These are phyloP conservation scores for Drosophila kepulauana DNA, from an alignment of 1,140 invertebrate species.

Conservation along the genomic window DNA sequence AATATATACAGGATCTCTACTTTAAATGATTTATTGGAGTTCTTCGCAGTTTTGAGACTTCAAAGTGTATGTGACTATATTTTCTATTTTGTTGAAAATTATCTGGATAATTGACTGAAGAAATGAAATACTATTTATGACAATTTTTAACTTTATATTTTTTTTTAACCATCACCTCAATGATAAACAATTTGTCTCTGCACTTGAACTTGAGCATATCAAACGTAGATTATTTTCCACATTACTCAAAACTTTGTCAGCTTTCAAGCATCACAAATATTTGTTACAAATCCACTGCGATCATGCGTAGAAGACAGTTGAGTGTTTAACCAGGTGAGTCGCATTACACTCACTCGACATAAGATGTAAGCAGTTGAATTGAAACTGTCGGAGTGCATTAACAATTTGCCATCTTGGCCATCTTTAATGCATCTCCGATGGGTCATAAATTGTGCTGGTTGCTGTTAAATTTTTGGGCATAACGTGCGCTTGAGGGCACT, in stretches of 20 bases:
- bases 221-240: background rate
- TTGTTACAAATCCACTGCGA: background rate
- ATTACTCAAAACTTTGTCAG: background rate
- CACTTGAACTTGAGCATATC: background rate
- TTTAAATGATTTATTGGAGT: no score
- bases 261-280: background rate
- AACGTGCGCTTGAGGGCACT: conserved; percentile 70
- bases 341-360: conserved; percentile 13
- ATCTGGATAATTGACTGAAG: no score
- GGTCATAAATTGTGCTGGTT: conserved; percentile 69
- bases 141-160: no score
- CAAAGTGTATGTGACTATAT: no score
- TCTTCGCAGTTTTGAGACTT: no score
- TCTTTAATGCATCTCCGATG: conserved; percentile 79
- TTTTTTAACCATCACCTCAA: background rate
- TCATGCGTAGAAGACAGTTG: background rate
- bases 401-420: conserved; percentile 57
- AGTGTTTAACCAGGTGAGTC: background rate
- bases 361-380: conserved; percentile 33
- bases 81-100: no score
- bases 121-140: no score
- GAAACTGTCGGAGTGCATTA: conserved; percentile 65
- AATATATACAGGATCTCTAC: no score
- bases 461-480: conserved; percentile 49
- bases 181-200: no score